Base-by-base conservation (phyloP, 2,888 invertebrate species). In the Microplitis deprimator region DNA sequence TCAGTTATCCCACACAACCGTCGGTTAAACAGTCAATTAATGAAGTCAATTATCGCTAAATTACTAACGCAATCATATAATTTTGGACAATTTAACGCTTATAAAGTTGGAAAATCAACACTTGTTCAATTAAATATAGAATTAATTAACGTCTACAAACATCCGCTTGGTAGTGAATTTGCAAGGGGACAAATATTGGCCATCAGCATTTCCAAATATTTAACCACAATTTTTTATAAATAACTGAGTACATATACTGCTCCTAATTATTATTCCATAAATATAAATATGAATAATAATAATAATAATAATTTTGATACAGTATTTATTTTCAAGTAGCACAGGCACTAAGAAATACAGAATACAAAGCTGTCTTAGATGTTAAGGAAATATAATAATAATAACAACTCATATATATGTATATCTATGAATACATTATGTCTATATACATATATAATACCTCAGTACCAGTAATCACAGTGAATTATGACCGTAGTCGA, bases 401-500 rank as follows among this genome's bases (percentile, higher is more conserved):
- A 13, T 10, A 50, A 13, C 13, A 50, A 13, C 13, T 4, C 13
- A 50, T 59, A 10, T 39, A 68, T 73, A 67, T 59, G 68, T 67
- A 41, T 68, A 39, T 59, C 59, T 67, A 13, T 50, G 38, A 59
- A 71, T 39, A 39, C 61, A 62, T 29, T n/a, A 39, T 69, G 65
- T 7, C 38, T 38, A n/a, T 10, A 68, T 6, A 40, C 29, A n/a
- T 20, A 41, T 41, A 71, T 71, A 39, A 29, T 61, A 61, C 16
- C 39, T 61, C 71, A 69, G 69, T 75, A 78, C 81, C 78, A 77
- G 80, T 82, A 82, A 82, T 82, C 80, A 80, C 78, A 76, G 80
- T 83, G 82, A 83, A 82, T 84, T 83, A 84, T 80, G 81, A 77
- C 79, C 79, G 60, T 59, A 73, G 60, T 68, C 75, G 80, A 74